Evolutionary conservation across 64 coral and sea anemone genomes (phyloP).

Genomic region (Hydrozoanthus tunicans): DNA sequence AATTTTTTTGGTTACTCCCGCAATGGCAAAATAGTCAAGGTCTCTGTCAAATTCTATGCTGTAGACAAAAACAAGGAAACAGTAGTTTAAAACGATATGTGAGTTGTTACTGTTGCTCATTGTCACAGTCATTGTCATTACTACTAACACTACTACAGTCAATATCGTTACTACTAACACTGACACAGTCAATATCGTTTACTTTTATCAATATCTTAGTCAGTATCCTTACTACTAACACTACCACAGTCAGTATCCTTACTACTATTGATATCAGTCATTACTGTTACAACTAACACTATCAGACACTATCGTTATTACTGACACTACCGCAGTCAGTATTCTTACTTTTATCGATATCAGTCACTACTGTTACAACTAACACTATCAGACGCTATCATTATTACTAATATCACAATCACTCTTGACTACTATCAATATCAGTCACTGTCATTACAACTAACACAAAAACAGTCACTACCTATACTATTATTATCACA

Average conservation of each 20-base stretch:
- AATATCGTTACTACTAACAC: background rate
- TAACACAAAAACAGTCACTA: background rate
- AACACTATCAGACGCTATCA: background rate
- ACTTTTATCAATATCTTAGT: too few relatives aligned
- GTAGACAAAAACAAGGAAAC: conserved; percentile 16
- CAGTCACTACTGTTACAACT: background rate
- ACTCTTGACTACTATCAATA: background rate
- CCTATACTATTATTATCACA: background rate
- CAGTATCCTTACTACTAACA: background rate
- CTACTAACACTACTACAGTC: background rate
- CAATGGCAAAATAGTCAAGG: conserved; percentile 98
- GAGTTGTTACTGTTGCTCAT: background rate
- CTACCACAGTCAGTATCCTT: too few relatives aligned
- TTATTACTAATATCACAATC: background rate
- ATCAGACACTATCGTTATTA: background rate
- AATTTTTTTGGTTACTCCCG: conserved; percentile 98
- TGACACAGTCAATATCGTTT: too few relatives aligned
- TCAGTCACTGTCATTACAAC: too few relatives aligned
- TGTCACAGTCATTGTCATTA: background rate
- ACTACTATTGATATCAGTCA: background rate
- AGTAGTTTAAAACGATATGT: background rate
- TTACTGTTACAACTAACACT: background rate
- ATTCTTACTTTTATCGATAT: background rate
- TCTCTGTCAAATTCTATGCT: conserved; percentile 99
- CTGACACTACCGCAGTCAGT: too few relatives aligned